These are phyloP conservation scores for Ptilorrhoa leucosticta DNA, from an alignment of 2,113 vertebrate species.

Conservation along the genomic window DNA sequence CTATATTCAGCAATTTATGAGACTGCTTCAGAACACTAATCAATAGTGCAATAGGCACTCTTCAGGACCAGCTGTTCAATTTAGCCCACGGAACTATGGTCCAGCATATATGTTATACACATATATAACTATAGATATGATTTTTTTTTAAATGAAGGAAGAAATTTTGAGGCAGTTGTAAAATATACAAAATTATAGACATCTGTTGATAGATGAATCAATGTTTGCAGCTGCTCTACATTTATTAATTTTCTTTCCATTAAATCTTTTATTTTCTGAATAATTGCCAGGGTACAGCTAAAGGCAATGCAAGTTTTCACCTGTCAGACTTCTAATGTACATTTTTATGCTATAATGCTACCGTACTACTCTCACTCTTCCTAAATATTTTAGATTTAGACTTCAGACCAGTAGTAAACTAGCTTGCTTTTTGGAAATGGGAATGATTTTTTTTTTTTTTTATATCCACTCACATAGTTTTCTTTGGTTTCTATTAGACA, in stretches of 20 bases:
- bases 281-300: background rate
- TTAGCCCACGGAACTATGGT: background rate
- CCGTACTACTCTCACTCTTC: background rate
- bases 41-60: slow-evolving; percentile 49
- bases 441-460: background rate
- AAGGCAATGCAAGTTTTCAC: background rate
- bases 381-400: background rate
- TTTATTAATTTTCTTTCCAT: background rate
- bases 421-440: background rate
- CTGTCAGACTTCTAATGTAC: background rate
- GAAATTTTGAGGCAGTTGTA: background rate
- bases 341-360: background rate
- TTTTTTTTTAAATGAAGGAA: background rate
- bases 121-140: background rate
- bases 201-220: background rate
- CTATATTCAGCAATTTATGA: slow-evolving; percentile 67
- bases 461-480: background rate
- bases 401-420: background rate
- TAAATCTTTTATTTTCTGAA: background rate
- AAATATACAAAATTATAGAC: background rate
- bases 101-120: background rate
- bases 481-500: background rate
- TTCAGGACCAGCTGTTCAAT: background rate
- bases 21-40: slow-evolving; percentile 55
- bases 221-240: background rate